phyloP scores from a whole-genome alignment of 2,888 invertebrate genomes.

The Neuroscelio doddi region DNA sequence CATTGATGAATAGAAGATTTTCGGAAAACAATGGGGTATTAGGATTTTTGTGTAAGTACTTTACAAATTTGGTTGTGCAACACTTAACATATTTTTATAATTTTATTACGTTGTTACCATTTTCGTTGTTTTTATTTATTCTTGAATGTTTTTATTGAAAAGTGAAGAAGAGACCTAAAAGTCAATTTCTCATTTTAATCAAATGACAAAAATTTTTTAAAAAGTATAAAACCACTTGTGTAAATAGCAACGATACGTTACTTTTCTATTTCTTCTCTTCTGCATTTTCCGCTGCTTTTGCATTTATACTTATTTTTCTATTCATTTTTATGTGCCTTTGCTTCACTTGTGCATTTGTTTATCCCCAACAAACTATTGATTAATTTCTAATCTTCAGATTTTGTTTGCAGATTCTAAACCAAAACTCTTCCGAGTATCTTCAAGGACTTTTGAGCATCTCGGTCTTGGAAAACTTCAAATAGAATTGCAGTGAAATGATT shows the following conservation, averaged over 20 bases:
- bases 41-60: constrained; percentile 28
- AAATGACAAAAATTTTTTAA: no score
- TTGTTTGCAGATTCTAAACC: constrained; percentile 23
- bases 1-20: constrained; percentile 18
- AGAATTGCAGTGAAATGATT: constrained; percentile 35
- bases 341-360: constrained; percentile 28
- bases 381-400: constrained; percentile 3
- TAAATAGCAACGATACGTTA: not conserved
- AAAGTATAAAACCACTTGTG: no score
- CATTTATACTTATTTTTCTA: constrained; percentile 3
- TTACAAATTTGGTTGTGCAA: constrained; percentile 13
- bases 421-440: constrained; percentile 17
- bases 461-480: constrained; percentile 41
- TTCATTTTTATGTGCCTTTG: constrained; percentile 18
- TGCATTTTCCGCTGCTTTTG: no score
- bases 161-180: no score
- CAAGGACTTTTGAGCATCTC: constrained; percentile 29
- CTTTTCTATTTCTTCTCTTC: constrained; percentile 16
- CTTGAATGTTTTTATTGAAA: not conserved
- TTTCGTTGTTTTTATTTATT: not conserved
- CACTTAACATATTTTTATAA: constrained; percentile 2
- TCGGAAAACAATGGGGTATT: constrained; percentile 13
- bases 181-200: no score
- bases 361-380: not conserved
- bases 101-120: no score